Conservation (phyloP, 2,797 vertebrate genomes). For the Neosilurus mollespiculum region DNA sequence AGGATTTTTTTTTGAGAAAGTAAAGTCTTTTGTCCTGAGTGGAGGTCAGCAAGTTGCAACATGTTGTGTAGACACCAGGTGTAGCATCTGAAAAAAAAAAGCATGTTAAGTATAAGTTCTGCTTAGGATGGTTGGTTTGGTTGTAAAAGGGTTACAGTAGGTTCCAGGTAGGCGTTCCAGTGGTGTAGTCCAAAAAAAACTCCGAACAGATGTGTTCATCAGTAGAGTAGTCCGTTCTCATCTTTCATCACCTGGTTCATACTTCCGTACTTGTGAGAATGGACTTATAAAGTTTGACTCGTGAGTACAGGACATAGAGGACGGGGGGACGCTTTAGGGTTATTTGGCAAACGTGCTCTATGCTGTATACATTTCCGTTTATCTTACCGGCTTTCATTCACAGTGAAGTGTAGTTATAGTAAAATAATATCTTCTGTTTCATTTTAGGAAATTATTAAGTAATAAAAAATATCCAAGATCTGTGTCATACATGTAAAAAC, state of each 20-base stretch:
- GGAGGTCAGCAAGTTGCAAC: conserved; percentile 4
- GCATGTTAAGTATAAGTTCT: conserved; percentile 8
- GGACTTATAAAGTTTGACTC: too few species aligned
- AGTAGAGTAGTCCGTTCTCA: neutral
- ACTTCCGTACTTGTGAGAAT: too few species aligned
- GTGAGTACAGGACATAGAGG: too few species aligned
- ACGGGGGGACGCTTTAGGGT: too few species aligned
- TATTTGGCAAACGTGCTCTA: too few species aligned
- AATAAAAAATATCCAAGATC: too few species aligned
- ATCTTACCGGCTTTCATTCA: too few species aligned
- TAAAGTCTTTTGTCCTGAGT: conserved; percentile 31
- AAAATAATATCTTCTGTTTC: too few species aligned
- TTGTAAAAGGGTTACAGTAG: conserved; percentile 16
- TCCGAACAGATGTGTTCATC: neutral
- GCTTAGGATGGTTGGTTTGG: neutral
- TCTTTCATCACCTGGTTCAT: neutral
- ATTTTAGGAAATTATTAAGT: too few species aligned
- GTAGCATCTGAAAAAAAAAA: neutral
- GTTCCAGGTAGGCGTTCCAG: neutral
- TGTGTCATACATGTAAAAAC: too few species aligned
- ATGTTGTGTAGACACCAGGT: conserved; percentile 31
- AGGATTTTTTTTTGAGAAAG: conserved; percentile 27
- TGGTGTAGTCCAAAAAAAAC: neutral
- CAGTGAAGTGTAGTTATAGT: too few species aligned
- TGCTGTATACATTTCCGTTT: too few species aligned